Conservation (phyloP, 2,113 vertebrate species). For the Prunella himalayana region DNA sequence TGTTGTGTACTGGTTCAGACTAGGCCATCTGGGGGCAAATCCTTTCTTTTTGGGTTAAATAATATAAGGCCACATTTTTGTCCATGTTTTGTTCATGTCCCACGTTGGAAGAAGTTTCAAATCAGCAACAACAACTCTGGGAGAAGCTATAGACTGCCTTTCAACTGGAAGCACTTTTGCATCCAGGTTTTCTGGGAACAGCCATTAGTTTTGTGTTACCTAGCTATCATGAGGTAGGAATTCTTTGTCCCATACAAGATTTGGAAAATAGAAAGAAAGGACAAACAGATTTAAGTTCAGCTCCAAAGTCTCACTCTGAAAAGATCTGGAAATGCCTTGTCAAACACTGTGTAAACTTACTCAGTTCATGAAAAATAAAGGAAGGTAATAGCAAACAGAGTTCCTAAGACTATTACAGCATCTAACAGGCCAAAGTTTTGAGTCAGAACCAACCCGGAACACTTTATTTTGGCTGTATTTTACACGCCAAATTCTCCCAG, state of each 20-base stretch:
- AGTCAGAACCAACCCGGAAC: background rate
- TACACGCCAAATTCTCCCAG: background rate
- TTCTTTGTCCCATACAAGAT: background rate
- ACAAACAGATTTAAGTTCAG: background rate
- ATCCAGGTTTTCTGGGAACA: background rate
- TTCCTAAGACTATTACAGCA: background rate
- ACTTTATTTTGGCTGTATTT: background rate
- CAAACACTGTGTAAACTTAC: background rate
- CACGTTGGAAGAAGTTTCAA: background rate
- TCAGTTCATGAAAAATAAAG: background rate
- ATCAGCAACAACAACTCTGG: background rate
- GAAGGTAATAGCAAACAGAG: background rate
- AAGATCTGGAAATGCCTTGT: background rate
- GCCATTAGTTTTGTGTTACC: background rate
- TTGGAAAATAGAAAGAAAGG: background rate
- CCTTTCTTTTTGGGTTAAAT: background rate
- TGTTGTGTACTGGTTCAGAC: accelerated
- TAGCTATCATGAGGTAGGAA: background rate
- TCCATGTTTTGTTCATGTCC: background rate
- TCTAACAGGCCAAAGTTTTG: background rate
- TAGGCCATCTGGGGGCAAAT: background rate
- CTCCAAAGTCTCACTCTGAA: background rate
- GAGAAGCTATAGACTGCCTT: background rate
- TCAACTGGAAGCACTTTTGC: accelerated
- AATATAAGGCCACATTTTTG: background rate